These are phyloP conservation scores for Todiramphus saurophagus DNA, from an alignment of 2,113 vertebrate species.

Conservation along the genomic window DNA sequence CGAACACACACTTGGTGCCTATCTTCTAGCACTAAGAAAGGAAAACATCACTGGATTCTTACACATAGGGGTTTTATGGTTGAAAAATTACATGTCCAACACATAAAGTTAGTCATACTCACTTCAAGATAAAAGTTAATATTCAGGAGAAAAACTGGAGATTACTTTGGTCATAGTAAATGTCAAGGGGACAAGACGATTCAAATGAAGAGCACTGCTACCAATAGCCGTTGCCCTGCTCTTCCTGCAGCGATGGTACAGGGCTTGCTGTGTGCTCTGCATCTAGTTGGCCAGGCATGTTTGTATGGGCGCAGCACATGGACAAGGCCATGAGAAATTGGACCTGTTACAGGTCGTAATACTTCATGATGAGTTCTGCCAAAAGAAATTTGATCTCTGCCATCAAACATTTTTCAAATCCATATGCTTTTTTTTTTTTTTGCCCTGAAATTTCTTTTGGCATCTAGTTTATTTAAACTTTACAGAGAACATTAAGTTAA, in stretches of 20 bases:
- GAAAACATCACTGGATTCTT: neutral
- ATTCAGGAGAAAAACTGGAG: neutral
- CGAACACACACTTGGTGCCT: neutral
- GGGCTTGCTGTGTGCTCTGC: neutral
- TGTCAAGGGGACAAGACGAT: neutral
- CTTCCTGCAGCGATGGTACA: neutral
- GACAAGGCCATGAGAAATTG: neutral
- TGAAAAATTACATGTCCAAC: neutral
- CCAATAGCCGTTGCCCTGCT: neutral
- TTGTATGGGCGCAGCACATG: neutral
- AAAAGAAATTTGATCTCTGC: neutral
- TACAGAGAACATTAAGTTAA: neutral
- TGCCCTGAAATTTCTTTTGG: neutral
- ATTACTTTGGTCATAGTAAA: neutral
- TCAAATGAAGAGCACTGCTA: accelerated
- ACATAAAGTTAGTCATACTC: neutral
- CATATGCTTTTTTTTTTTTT: neutral
- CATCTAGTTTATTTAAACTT: neutral
- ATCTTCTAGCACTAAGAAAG: neutral
- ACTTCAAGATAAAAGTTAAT: neutral
- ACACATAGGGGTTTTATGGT: neutral
- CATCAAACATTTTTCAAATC: neutral
- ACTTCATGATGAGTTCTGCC: neutral
- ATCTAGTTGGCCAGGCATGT: neutral
- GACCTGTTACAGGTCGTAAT: neutral